These are phyloP conservation scores for Sclerodermus sp. DNA, from an alignment of 2,888 invertebrate genomes.

Conservation along the genomic window DNA sequence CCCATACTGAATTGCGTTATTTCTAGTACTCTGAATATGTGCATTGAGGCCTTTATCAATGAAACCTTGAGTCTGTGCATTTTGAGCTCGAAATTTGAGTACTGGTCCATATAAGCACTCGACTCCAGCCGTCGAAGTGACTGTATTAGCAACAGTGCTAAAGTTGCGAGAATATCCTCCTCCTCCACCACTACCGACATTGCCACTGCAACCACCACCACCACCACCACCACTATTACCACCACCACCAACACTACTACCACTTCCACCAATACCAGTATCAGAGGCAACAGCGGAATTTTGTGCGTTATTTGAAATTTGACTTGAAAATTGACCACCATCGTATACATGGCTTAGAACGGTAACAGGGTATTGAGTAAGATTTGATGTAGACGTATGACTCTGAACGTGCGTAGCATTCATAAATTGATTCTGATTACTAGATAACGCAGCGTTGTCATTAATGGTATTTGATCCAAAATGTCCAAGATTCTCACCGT, in stretches of 20 bases:
- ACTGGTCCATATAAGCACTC: conserved; percentile 55
- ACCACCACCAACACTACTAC: neutral
- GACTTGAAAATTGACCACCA: conserved; percentile 15
- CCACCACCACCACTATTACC: conserved; percentile 2
- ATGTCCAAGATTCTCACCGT: conserved; percentile 41
- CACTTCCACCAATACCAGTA: neutral
- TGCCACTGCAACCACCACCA: neutral
- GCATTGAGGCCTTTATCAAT: no score
- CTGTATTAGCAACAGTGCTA: conserved; percentile 19
- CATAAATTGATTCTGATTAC: conserved; percentile 19
- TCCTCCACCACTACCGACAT: neutral
- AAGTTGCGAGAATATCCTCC: conserved; percentile 27
- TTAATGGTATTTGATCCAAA: conserved; percentile 36
- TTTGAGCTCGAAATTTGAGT: conserved; percentile 49
- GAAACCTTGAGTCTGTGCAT: conserved; percentile 19
- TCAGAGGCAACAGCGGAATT: conserved; percentile 5
- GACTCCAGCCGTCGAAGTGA: conserved; percentile 27
- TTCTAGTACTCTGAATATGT: conserved; percentile 33
- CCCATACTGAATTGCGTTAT: conserved; percentile 24
- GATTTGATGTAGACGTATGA: conserved; percentile 11
- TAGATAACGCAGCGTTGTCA: conserved; percentile 15
- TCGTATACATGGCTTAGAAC: conserved; percentile 12
- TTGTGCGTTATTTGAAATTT: conserved; percentile 17
- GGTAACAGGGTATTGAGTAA: no score
- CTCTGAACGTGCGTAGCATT: conserved; percentile 24